These are phyloP conservation scores for Desmophyllum pertusum DNA, from an alignment of 92 coral and sea anemone genomes.

Conservation along the genomic window DNA sequence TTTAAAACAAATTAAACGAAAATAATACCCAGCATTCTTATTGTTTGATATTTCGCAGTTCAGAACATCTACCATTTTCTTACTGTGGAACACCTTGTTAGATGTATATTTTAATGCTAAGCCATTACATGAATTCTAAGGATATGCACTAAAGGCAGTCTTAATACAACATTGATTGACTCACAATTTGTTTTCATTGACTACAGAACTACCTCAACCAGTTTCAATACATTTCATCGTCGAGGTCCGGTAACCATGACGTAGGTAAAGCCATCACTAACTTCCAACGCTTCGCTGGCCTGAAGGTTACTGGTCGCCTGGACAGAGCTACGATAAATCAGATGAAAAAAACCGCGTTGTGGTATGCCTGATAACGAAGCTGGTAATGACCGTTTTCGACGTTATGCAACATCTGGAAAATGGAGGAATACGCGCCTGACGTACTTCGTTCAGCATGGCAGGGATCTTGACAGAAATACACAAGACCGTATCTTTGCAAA, in stretches of 20 bases:
- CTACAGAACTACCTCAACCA: constrained; percentile 55
- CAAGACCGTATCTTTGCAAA: constrained; percentile 49
- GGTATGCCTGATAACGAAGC: constrained; percentile 43
- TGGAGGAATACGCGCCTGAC: constrained; percentile 52
- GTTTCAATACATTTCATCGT: constrained; percentile 48
- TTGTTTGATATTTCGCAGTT: too few relatives aligned
- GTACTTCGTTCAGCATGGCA: constrained; percentile 58
- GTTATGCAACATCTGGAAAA: constrained; percentile 41
- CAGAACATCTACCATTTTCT: too few relatives aligned
- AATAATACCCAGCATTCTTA: too few relatives aligned
- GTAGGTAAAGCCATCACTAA: constrained; percentile 39
- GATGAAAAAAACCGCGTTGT: constrained; percentile 63
- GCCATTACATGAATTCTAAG: too few relatives aligned
- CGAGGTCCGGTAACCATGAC: constrained; percentile 59
- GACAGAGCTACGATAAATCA: constrained; percentile 40
- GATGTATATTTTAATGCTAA: too few relatives aligned
- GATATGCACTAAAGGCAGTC: too few relatives aligned
- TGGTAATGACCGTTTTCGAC: constrained; percentile 10
- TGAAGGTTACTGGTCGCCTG: constrained; percentile 48
- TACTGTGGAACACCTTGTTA: too few relatives aligned
- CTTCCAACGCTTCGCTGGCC: constrained; percentile 51
- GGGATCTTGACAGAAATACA: constrained; percentile 11
- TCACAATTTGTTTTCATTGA: background rate
- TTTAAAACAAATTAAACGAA: too few relatives aligned
- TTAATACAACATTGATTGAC: too few relatives aligned